Conservation (phyloP, 2,888 invertebrate species). For the Spodoptera exigua region DNA sequence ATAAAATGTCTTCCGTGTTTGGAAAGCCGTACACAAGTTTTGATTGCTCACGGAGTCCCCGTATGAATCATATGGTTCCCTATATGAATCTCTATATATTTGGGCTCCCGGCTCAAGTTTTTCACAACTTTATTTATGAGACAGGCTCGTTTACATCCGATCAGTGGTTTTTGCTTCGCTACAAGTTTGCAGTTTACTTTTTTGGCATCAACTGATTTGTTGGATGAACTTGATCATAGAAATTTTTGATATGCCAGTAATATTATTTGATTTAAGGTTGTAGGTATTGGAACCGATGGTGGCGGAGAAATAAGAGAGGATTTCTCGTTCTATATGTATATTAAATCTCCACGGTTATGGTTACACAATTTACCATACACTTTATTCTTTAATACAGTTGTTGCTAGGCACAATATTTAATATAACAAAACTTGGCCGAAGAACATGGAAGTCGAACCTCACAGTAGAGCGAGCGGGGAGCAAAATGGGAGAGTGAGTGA, state of each 20-base stretch:
- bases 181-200: constrained; percentile 50
- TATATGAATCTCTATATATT: constrained; percentile 31
- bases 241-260: constrained; percentile 18
- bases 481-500: too few species aligned
- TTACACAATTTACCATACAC: too few species aligned
- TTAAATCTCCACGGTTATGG: too few species aligned
- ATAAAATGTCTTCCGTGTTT: constrained; percentile 54
- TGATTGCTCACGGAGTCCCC: constrained; percentile 75
- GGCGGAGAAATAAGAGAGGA: too few species aligned
- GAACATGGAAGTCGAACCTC: too few species aligned
- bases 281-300: too few species aligned
- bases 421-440: too few species aligned
- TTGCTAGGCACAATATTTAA: too few species aligned
- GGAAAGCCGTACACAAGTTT: constrained; percentile 65
- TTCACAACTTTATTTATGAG: constrained; percentile 81
- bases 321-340: too few species aligned
- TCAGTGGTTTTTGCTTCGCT: constrained; percentile 67
- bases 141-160: constrained; percentile 74
- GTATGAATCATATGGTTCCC: constrained; percentile 75
- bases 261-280: too few species aligned
- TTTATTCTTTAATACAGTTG: too few species aligned
- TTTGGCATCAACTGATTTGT: constrained; percentile 57
- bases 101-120: constrained; percentile 68
- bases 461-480: too few species aligned
- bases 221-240: constrained; percentile 22